These are phyloP conservation scores for Euschistus heros DNA, from an alignment of 1,140 invertebrate genomes.

Conservation along the genomic window DNA sequence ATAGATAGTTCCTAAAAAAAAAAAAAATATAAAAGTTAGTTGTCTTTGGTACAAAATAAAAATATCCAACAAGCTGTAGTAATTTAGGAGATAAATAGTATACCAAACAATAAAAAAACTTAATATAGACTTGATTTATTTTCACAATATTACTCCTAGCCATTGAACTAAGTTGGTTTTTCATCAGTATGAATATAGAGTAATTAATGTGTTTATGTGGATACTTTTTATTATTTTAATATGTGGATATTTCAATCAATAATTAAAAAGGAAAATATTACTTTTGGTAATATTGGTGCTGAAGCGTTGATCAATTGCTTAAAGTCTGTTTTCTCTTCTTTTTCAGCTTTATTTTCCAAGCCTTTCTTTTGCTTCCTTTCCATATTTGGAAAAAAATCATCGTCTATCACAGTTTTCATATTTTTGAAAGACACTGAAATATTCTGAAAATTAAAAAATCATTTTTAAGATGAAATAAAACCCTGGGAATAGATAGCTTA, in stretches of 20 bases:
- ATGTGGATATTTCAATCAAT: too few relatives aligned
- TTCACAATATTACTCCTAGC: too few relatives aligned
- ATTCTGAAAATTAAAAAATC: constrained; percentile 47
- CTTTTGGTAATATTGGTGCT: constrained; percentile 21
- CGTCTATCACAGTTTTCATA: constrained; percentile 51
- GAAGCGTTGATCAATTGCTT: not conserved
- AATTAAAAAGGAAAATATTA: constrained; percentile 1
- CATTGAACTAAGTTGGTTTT: too few relatives aligned
- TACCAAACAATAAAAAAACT: too few relatives aligned
- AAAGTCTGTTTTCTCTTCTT: constrained; percentile 4
- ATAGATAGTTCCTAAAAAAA: constrained; percentile 25
- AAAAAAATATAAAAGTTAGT: not conserved
- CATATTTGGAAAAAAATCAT: constrained; percentile 45
- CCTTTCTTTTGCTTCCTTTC: constrained; percentile 12
- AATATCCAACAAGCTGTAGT: too few relatives aligned
- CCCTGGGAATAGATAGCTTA: too few relatives aligned
- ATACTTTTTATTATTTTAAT: too few relatives aligned
- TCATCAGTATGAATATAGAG: too few relatives aligned
- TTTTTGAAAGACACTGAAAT: constrained; percentile 57
- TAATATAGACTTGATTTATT: too few relatives aligned
- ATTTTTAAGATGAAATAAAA: too few relatives aligned
- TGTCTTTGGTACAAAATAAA: not conserved
- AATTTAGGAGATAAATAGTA: too few relatives aligned
- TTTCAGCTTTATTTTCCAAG: not conserved
- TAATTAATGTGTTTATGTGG: too few relatives aligned